A percentile compares a stretch with the other conserved stretches of the same genome.
These are phyloP conservation scores for Emydoidea blandingii DNA, from an alignment of 2,797 vertebrate genomes.

Conservation along the genomic window DNA sequence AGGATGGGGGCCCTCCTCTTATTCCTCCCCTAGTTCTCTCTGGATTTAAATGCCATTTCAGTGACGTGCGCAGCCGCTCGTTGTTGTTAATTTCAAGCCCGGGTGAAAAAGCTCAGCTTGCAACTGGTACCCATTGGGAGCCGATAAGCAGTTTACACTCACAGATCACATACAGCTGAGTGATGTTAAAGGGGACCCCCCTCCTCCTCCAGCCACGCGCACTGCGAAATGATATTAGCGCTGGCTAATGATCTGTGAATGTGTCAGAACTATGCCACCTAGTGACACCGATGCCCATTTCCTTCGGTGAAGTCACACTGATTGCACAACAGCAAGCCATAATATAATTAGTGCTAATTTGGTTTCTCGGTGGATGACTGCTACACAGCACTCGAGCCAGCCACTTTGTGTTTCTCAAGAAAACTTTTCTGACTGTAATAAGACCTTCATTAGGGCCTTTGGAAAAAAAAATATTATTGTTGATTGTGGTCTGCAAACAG, in stretches of 20 bases:
- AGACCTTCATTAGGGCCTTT: conserved; percentile 20
- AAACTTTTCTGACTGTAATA: not conserved
- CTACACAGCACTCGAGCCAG: conserved; percentile 42
- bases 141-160: conserved; percentile 56
- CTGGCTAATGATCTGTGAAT: conserved; percentile 83
- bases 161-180: conserved; percentile 71
- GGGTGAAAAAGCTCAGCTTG: conserved; percentile 70
- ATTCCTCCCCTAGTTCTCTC: fast-evolving
- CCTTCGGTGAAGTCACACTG: conserved; percentile 78
- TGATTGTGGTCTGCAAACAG: not conserved
- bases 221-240: conserved; percentile 78
- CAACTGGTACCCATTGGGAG: conserved; percentile 44
- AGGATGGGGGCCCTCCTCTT: not conserved
- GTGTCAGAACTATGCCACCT: conserved; percentile 87
- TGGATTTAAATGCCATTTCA: conserved; percentile 7
- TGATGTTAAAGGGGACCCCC: conserved; percentile 52
- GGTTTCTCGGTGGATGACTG: conserved; percentile 73
- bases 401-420: conserved; percentile 12
- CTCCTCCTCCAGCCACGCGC: conserved; percentile 52
- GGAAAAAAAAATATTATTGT: not conserved
- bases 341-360: conserved; percentile 83
- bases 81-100: conserved; percentile 69
- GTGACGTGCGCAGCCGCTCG: not conserved
- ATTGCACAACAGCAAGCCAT: conserved; percentile 77
- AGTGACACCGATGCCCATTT: conserved; percentile 79